Percentiles rank a stretch among this genome's conserved stretches.
Evolutionary conservation across 2,797 vertebrate species (phyloP).

Genomic region (Carduelis carduelis): DNA sequence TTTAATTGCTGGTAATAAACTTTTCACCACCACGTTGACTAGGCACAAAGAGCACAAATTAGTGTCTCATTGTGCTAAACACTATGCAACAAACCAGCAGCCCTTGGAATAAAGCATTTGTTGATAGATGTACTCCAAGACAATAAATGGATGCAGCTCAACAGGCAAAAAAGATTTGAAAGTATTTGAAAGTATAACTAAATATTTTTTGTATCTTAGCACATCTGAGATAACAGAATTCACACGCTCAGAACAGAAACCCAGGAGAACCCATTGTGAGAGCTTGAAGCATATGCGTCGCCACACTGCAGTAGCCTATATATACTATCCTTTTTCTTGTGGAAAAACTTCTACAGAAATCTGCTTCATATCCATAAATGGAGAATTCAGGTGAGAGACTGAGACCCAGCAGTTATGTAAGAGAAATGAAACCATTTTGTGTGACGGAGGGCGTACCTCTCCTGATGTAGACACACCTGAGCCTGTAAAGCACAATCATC

Average conservation of each 20-base stretch:
- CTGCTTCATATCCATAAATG: neutral
- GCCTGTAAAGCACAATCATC: neutral
- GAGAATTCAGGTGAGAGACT: neutral
- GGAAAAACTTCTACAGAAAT: neutral
- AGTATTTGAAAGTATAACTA: neutral
- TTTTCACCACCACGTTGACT: neutral
- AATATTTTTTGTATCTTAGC: neutral
- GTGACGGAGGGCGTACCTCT: accelerated
- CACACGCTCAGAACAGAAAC: neutral
- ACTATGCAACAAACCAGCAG: neutral
- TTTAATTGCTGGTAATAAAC: neutral
- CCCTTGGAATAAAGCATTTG: neutral
- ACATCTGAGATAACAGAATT: neutral
- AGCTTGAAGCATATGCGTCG: neutral
- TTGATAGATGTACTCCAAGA: neutral
- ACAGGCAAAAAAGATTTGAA: neutral
- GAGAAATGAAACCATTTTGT: neutral
- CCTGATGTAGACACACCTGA: neutral
- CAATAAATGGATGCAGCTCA: neutral
- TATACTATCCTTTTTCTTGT: no score
- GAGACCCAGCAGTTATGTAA: neutral
- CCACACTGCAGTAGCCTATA: neutral
- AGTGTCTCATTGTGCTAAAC: neutral
- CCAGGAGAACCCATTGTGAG: neutral
- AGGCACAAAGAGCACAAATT: neutral